Conservation (phyloP, 1,140 invertebrate genomes). For the Venturia canescens region DNA sequence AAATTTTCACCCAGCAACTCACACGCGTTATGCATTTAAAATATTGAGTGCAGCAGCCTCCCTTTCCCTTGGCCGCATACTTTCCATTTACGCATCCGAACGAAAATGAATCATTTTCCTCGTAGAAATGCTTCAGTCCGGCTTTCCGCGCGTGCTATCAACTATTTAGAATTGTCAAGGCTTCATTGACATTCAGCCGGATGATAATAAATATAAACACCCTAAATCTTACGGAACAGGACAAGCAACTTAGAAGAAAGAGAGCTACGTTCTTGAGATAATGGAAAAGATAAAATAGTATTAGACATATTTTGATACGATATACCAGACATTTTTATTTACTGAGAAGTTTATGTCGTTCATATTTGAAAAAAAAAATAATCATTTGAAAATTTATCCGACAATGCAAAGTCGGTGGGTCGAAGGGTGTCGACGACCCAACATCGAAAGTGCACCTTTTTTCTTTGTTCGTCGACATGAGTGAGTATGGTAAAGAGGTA, state of each 20-base stretch:
- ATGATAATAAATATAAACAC: too few species aligned
- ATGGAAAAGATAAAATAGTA: too few species aligned
- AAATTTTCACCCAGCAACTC: conserved; percentile 56
- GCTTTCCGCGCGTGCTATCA: too few species aligned
- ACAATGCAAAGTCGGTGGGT: not conserved
- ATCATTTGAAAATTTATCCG: not conserved
- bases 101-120: not conserved
- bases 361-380: too few species aligned
- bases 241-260: too few species aligned
- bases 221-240: too few species aligned
- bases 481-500: conserved; percentile 44
- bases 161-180: too few species aligned
- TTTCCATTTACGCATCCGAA: not conserved
- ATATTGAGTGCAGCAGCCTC: conserved; percentile 41
- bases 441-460: not conserved
- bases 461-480: conserved; percentile 21
- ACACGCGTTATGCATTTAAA: conserved; percentile 54
- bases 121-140: not conserved
- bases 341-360: too few species aligned
- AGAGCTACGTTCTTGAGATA: too few species aligned
- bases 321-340: too few species aligned
- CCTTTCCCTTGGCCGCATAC: conserved; percentile 21
- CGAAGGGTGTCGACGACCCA: not conserved
- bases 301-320: too few species aligned
- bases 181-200: too few species aligned